Conservation (phyloP, 2,888 invertebrate genomes). For the Sclerodermus sp. region DNA sequence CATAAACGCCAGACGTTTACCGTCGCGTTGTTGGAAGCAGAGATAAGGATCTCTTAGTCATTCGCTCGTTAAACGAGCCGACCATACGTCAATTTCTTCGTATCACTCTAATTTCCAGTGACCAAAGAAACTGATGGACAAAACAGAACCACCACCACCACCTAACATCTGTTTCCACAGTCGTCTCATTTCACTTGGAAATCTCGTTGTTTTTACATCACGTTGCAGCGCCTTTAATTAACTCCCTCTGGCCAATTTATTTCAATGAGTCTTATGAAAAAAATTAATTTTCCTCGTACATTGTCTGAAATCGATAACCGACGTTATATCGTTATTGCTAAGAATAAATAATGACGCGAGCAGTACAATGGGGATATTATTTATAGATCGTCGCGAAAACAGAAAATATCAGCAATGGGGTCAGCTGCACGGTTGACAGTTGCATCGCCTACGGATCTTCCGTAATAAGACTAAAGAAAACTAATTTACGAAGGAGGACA, state of each 20-base stretch:
- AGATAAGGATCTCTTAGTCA: constrained; percentile 47
- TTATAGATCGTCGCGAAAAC: too few species aligned
- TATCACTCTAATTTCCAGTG: background rate
- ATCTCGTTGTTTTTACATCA: background rate
- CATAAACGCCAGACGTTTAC: constrained; percentile 38
- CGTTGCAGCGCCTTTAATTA: background rate
- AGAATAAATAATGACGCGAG: too few species aligned
- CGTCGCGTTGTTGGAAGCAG: constrained; percentile 14
- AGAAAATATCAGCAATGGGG: too few species aligned
- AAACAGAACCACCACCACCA: background rate
- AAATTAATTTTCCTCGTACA: background rate
- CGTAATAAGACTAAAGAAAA: constrained; percentile 15
- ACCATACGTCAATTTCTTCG: constrained; percentile 1
- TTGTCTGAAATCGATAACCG: too few species aligned
- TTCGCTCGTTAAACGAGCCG: constrained; percentile 23
- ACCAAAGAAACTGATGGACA: background rate
- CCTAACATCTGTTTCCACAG: too few species aligned
- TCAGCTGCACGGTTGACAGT: too few species aligned
- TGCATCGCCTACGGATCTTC: too few species aligned
- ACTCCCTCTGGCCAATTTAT: background rate
- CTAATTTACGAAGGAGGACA: constrained; percentile 22
- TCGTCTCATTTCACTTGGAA: too few species aligned
- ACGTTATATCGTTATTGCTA: too few species aligned
- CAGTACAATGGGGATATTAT: too few species aligned
- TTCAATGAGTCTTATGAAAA: background rate